Evolutionary conservation across 1,140 invertebrate species (phyloP), one percentile per base, ranked within the genome.

Genomic region (Drosophila subobscura): DNA sequence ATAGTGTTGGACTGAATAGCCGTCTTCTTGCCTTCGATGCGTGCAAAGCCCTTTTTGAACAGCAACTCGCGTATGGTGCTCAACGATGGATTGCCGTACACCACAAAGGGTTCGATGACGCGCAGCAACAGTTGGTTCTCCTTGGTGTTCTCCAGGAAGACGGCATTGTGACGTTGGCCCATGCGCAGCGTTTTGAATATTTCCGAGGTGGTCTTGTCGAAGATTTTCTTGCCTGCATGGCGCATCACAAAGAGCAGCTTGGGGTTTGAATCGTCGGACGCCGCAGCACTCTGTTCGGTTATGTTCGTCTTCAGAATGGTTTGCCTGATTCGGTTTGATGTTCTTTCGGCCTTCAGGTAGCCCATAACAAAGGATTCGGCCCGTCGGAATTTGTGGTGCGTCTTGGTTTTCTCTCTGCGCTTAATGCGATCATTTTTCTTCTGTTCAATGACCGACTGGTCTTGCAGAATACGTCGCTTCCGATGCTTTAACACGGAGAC

Each of bases 1-100:
- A 91, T 72, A 25, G 79, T 84, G 65, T 90, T 90, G 2, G 89
- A 92, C 76, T 90, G 86, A 40, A 92, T 92, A 6, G 89, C 67
- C 3, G 80, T 88, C 52, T 92, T 91, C 25, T 90, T 91, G 5
- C 53, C 70, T 14, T 90, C 56, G n/a, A 92, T 63, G 6, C 40
- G 65, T 0, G 89, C 89, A 50, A 92, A 92, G 6, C 91, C 91
- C 51, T 91, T 91, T 59, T 92, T 92, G 29, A 92, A 92, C 5
- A 92, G 51, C 53, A 92, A 55, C 10, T 92, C 91, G 4, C 91
- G 85, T 40, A 92, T 81, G 14, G 80, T 85, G 40, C 47, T 71
- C 14, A 91, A 20, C n/a, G 81, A 67, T 20, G 91, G 91, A 61
- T 74, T 79, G 0, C 91, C 91, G 50, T 79, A 92, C 5, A 89